Conservation (phyloP, 2,888 invertebrate genomes). For the Allacma fusca region DNA sequence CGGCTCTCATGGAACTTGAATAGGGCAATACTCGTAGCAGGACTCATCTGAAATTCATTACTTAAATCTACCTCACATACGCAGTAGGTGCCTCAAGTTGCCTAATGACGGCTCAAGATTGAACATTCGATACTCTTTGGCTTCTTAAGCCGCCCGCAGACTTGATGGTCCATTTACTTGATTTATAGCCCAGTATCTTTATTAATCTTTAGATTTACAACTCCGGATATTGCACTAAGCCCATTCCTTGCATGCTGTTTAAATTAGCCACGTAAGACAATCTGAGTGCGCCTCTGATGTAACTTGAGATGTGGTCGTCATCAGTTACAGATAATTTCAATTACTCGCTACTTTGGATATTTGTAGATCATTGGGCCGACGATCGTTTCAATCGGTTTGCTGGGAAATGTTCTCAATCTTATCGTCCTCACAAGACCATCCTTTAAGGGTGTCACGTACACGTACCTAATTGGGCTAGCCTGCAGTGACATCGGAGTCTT, state of each 20-base stretch:
- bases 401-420: conserved; percentile 67
- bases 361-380: conserved; percentile 64
- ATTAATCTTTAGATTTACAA: no score
- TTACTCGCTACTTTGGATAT: conserved; percentile 17
- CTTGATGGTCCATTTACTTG: no score
- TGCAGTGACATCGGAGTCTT: conserved; percentile 66
- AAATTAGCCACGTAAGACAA: neutral
- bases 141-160: no score
- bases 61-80: no score
- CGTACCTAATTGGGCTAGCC: conserved; percentile 66
- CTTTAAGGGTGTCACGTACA: conserved; percentile 66
- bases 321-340: neutral
- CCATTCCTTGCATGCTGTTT: neutral
- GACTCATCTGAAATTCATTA: no score
- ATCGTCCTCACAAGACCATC: conserved; percentile 66
- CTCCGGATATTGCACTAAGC: no score
- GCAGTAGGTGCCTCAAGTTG: no score
- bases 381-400: conserved; percentile 66
- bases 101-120: no score
- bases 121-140: no score
- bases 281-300: neutral
- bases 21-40: no score
- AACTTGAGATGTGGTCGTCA: neutral
- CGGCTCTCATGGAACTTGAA: no score
- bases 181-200: no score